Evolutionary conservation across 2,797 vertebrate species (phyloP).

Genomic region (Rhabdomys pumilio): DNA sequence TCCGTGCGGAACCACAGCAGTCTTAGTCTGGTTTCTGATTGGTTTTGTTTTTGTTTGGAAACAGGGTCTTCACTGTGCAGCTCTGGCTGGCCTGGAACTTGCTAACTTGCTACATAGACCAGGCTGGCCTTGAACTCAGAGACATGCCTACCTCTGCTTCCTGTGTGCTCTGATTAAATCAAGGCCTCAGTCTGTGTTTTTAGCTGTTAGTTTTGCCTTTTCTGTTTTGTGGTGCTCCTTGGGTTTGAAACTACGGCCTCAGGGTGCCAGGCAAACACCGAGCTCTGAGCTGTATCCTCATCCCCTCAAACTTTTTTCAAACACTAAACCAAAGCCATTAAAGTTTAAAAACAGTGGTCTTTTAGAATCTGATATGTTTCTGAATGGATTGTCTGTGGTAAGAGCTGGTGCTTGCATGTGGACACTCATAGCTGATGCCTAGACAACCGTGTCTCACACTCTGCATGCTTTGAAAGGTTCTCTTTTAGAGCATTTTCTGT

Average conservation of each 20-base stretch:
- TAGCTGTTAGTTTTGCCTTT: background rate
- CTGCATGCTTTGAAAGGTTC: slow-evolving; percentile 6
- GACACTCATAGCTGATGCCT: background rate
- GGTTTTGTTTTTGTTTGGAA: background rate
- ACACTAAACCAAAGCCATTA: background rate
- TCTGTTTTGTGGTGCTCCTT: background rate
- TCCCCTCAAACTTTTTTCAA: background rate
- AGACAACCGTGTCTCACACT: background rate
- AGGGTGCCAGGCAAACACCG: background rate
- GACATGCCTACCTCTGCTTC: background rate
- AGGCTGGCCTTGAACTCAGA: background rate
- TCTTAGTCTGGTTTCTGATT: background rate
- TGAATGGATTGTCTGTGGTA: slow-evolving; percentile 12
- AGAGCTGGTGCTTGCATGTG: background rate
- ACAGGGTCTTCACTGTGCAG: background rate
- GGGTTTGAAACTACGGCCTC: background rate
- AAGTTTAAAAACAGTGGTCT: slow-evolving; percentile 14
- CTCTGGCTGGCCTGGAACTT: background rate
- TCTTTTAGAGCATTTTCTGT: slow-evolving; percentile 36
- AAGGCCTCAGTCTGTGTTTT: background rate
- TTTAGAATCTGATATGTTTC: slow-evolving; percentile 12
- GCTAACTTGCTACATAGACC: background rate
- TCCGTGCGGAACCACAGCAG: background rate
- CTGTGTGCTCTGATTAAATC: background rate
- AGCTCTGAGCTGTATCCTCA: background rate